Percentiles rank a stretch among this genome's conserved stretches.
phyloP scores from a whole-genome alignment of 2,888 invertebrate genomes.

The Amorpha juglandis region DNA sequence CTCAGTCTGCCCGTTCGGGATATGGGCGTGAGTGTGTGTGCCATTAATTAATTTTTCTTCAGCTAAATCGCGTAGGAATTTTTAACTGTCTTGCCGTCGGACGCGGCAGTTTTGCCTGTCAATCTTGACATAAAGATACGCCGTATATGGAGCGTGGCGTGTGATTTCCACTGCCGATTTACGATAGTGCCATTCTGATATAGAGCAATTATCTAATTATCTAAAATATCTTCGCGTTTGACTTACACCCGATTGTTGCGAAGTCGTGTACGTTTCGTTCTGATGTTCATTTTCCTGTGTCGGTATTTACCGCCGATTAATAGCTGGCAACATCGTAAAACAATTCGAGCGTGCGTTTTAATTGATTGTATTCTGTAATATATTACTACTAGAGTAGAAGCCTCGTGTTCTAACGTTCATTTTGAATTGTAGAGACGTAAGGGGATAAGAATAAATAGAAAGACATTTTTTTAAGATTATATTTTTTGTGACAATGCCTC shows the following conservation, averaged over 20 bases:
- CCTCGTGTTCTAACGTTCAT: no score
- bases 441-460: no score
- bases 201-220: slow-evolving; percentile 9
- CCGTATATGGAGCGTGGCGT: slow-evolving; percentile 24
- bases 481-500: no score
- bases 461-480: no score
- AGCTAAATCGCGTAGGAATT: no score
- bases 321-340: neutral
- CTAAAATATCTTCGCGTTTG: neutral
- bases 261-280: neutral
- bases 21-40: no score
- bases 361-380: neutral
- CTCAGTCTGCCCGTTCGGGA: no score
- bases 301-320: slow-evolving; percentile 7
- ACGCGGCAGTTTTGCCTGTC: neutral
- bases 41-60: no score
- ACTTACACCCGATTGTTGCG: neutral
- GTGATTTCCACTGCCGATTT: slow-evolving; percentile 23
- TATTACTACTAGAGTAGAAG: no score
- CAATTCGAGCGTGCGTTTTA: neutral
- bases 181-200: slow-evolving; percentile 3
- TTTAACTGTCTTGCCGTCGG: neutral
- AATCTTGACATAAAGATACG: slow-evolving; percentile 10
- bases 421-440: no score
- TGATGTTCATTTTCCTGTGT: slow-evolving; percentile 2